Conservation (phyloP, 92 coral and sea anemone species). For the Desmophyllum pertusum region DNA sequence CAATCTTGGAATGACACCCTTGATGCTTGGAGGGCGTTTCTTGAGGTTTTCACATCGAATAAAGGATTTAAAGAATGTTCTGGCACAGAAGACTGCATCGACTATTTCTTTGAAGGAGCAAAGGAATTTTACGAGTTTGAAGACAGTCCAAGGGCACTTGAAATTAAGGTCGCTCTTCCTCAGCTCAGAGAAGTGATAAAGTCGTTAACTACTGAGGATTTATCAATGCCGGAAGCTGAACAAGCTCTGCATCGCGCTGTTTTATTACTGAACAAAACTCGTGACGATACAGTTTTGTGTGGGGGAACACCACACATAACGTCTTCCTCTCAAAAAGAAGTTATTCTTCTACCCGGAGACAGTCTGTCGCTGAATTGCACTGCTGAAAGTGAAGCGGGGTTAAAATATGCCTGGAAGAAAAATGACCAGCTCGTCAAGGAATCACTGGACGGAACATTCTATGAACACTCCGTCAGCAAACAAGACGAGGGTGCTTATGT, state of each 20-base stretch:
- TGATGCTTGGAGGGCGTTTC: conserved; percentile 62
- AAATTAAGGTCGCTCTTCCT: conserved; percentile 36
- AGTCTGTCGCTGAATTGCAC: conserved; percentile 33
- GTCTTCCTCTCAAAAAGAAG: conserved; percentile 20
- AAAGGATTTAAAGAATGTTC: conserved; percentile 61
- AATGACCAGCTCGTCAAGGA: conserved; percentile 42
- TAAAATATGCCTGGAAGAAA: conserved; percentile 60
- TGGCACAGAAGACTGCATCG: conserved; percentile 65
- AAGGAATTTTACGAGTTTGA: conserved; percentile 55
- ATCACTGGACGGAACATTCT: conserved; percentile 48
- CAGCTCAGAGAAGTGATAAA: conserved; percentile 25
- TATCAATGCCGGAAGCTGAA: conserved; percentile 35
- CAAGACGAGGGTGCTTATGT: conserved; percentile 58
- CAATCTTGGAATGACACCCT: conserved; percentile 60
- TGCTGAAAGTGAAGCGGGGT: conserved; percentile 46
- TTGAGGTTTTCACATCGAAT: conserved; percentile 48
- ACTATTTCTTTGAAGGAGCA: conserved; percentile 47
- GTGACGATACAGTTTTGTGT: conserved; percentile 60
- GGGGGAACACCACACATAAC: conserved; percentile 52
- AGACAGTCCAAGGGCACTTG: conserved; percentile 53
- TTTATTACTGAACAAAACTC: conserved; percentile 36
- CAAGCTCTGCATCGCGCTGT: conserved; percentile 17
- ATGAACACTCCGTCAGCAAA: conserved; percentile 24
- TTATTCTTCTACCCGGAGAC: conserved; percentile 39
- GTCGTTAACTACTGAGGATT: conserved; percentile 31